Evolutionary conservation across 2,113 vertebrate species (phyloP), one percentile per base, ranked within the genome.

Genomic region (Callithrix jacchus): DNA sequence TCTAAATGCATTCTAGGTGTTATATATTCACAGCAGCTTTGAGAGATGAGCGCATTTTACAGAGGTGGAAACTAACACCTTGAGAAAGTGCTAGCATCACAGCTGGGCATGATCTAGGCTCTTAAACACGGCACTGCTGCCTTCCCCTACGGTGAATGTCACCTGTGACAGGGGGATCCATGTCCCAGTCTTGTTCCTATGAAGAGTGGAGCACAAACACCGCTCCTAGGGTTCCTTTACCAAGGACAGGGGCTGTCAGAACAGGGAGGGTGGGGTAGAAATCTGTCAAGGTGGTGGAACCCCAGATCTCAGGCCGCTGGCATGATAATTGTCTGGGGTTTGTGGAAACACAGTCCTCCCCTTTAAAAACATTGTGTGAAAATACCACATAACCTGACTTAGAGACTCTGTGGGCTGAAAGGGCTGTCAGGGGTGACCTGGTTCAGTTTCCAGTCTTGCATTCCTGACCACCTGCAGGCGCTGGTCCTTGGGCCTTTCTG

Each of bases 91-190:
- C 35, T n/a, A 37, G 45, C 12, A 40, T 27, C 47, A 47, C 8
- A 25, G 64, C n/a, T 8, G 11, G 17, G 42, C 85, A n/a, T 49
- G 4, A 21, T n/a, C 56, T 6, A 18, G 40, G 35, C 23, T 89
- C 52, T 16, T 35, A 64, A 21, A 30, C 13, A 27, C 1, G 5
- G 11, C 54, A 40, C 45, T 58, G 5, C 17, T 3, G 20, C 35
- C 77, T 27, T 54, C 35, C 54, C 37, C n/a, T 9, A 61, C 2
- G 1, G 35, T 6, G 40, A 45, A 14, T 6, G 37, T 74, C 2
- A 6, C 3, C 4, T 0, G 0, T 12, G 37, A 16, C 2, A 6
- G 4, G 58, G 25, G 18, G 17, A 74, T 30, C n/a, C 8, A 5
- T 20, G 54, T 32, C n/a, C 30, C 18, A 18, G 32, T 25, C 35